Evolutionary conservation across 2,797 vertebrate genomes (phyloP), one percentile per base, ranked within the genome.

Genomic region (Lithobates sylvaticus): DNA sequence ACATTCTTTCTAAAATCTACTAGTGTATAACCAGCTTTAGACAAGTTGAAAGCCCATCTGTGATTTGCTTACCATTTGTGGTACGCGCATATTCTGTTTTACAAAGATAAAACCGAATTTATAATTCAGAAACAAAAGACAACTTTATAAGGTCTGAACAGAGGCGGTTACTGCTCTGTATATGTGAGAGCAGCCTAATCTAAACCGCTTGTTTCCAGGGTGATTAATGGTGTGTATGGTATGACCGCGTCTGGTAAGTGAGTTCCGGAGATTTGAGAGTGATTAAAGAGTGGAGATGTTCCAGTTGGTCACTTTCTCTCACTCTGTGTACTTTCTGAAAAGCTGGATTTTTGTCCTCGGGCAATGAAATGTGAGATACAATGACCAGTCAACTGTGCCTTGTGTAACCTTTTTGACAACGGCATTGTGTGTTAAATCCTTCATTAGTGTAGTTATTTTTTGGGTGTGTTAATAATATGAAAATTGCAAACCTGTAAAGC

Each of bases 221-320:
- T 61, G 79, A 73, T 81, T 61, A 73, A 81, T 81, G 79, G 69
- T 6, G 29, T 58, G 23, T 61, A 10, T 39, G 27, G 26, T 67
- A 27, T 67, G 65, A 67, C 2, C 10, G 3, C 10, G 64, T 67
- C 26, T n/a, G n/a, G 50, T 12, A 27, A 74, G 42, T 44, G 58
- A 58, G 50, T 21, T 5, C 16, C n/a, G n/a, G 42, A 64, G 50
- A 21, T 67, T 2, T 42, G 29, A 3, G 21, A 72, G n/a, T 81
- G 12, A 39, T 81, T 81, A 81, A 13, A 27, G 23, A 26, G 79
- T 13, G 16, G 26, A 68, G 79, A 81, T 73, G 79, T 81, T 81
- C 69, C 79, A 81, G 47, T 81, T 61, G 79, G 79, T 81, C 79
- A 81, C 79, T 72, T 81, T 81, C 47, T 64, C 69, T 64, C 50